These are phyloP conservation scores for Porites cylindrica DNA, from an alignment of 92 coral and sea anemone genomes.

Conservation along the genomic window DNA sequence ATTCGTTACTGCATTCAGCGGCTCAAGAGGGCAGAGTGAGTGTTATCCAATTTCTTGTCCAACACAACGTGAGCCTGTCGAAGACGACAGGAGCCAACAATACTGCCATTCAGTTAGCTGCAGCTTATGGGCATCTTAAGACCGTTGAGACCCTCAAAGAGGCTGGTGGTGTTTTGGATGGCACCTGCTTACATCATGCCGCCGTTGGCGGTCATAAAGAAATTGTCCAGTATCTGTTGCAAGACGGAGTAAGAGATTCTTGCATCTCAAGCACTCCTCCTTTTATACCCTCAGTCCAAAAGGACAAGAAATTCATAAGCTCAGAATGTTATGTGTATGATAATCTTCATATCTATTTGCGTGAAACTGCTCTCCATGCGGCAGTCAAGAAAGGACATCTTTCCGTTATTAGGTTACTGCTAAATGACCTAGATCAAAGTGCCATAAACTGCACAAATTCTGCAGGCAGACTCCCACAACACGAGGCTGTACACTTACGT, in stretches of 20 bases:
- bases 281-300: too few relatives aligned
- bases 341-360: constrained; percentile 28
- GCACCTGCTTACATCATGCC: constrained; percentile 74
- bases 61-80: constrained; percentile 6
- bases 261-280: too few relatives aligned
- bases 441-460: constrained; percentile 62
- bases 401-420: constrained; percentile 49
- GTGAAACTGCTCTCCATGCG: constrained; percentile 81
- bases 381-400: constrained; percentile 58
- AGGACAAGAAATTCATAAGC: background rate
- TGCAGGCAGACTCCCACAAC: constrained; percentile 66
- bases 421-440: constrained; percentile 16
- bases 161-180: constrained; percentile 62
- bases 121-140: constrained; percentile 62
- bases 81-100: constrained; percentile 33
- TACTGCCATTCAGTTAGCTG: constrained; percentile 71
- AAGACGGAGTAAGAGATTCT: constrained; percentile 38
- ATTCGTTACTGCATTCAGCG: constrained; percentile 55
- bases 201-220: constrained; percentile 60
- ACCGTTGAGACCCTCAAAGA: constrained; percentile 46
- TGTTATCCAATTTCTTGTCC: constrained; percentile 40
- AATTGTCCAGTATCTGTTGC: constrained; percentile 62
- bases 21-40: constrained; percentile 53
- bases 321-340: constrained; percentile 30
- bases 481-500: constrained; percentile 56